phyloP scores from a whole-genome alignment of 2,888 invertebrate species.

The Melinaea menophilus region DNA sequence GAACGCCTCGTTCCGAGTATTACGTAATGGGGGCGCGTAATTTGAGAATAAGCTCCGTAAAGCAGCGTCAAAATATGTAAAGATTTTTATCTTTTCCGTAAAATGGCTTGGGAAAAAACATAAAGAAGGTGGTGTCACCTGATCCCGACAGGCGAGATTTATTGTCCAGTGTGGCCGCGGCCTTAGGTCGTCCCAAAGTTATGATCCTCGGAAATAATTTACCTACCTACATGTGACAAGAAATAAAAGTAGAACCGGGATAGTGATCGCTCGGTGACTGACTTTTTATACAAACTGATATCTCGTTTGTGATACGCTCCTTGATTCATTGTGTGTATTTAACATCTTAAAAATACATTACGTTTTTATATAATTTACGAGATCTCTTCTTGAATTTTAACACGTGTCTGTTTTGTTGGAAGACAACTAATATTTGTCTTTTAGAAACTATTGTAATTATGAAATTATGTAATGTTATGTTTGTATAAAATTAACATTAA shows the following conservation, averaged over 20 bases:
- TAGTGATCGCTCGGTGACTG: constrained; percentile 55
- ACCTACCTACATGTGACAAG: constrained; percentile 56
- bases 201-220: constrained; percentile 73
- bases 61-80: constrained; percentile 78
- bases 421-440: constrained; percentile 12
- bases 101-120: constrained; percentile 79
- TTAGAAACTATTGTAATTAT: neutral
- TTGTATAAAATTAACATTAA: neutral
- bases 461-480: neutral
- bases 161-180: constrained; percentile 72
- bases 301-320: constrained; percentile 21
- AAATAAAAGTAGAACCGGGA: constrained; percentile 55
- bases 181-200: constrained; percentile 70
- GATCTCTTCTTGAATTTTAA: constrained; percentile 27
- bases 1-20: constrained; percentile 67
- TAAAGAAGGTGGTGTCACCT: constrained; percentile 79
- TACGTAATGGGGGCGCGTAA: constrained; percentile 72
- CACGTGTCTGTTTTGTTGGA: constrained; percentile 30
- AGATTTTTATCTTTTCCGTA: constrained; percentile 78
- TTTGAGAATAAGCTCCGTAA: constrained; percentile 74
- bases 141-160: constrained; percentile 74
- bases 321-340: constrained; percentile 33
- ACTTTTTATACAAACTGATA: constrained; percentile 36
- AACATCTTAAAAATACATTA: constrained; percentile 35
- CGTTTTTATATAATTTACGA: constrained; percentile 32